Evolutionary conservation across 2,888 invertebrate species (phyloP).

Genomic region (Prosopocoilus inquinatus): DNA sequence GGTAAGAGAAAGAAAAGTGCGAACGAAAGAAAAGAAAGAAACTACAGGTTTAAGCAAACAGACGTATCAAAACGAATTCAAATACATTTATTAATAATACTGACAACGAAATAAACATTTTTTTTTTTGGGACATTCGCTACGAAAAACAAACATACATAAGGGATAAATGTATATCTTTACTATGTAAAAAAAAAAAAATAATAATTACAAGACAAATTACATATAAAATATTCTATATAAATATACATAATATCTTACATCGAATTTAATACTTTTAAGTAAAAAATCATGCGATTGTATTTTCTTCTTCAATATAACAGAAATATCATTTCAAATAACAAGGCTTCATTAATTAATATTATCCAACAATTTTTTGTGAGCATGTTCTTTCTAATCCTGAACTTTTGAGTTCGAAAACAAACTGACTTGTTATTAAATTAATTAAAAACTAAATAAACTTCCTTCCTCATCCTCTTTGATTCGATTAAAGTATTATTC

Average conservation of each 20-base stretch:
- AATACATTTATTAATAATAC: slow-evolving; percentile 22
- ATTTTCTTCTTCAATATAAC: not conserved
- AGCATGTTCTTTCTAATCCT: not conserved
- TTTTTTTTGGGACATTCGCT: slow-evolving; percentile 6
- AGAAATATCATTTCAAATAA: slow-evolving; percentile 3
- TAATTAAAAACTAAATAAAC: no score
- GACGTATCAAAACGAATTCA: slow-evolving; percentile 15
- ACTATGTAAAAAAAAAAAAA: slow-evolving; percentile 13
- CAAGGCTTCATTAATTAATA: not conserved
- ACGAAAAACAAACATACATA: slow-evolving; percentile 9
- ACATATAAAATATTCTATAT: slow-evolving; percentile 6
- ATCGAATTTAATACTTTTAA: slow-evolving; percentile 2
- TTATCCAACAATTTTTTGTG: slow-evolving; percentile 3
- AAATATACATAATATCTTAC: slow-evolving; percentile 1
- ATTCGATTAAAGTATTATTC: no score
- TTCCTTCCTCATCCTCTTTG: no score
- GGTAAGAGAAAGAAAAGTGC: slow-evolving; percentile 5
- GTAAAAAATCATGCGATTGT: slow-evolving; percentile 3
- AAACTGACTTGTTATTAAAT: no score
- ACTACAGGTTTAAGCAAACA: slow-evolving; percentile 9
- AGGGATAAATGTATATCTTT: slow-evolving; percentile 3
- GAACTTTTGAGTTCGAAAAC: no score
- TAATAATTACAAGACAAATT: not conserved
- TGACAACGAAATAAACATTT: slow-evolving; percentile 18
- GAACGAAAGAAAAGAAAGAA: slow-evolving; percentile 7